Evolutionary conservation across 2,888 invertebrate genomes (phyloP).

Genomic region (Apeira syringaria): DNA sequence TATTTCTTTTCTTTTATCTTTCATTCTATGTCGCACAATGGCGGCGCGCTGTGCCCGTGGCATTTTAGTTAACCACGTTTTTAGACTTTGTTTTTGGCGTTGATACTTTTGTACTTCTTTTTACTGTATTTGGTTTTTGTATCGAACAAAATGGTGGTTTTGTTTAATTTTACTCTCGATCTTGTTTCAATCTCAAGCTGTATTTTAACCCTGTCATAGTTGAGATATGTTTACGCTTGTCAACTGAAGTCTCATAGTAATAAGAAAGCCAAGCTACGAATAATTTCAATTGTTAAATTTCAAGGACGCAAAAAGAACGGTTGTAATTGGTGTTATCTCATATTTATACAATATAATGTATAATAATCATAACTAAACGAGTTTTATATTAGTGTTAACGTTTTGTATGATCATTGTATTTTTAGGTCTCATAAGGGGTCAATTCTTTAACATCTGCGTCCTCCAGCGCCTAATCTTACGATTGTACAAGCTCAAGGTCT

Average conservation of each 20-base stretch:
- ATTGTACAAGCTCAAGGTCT: slow-evolving; percentile 72
- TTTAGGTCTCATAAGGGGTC: slow-evolving; percentile 43
- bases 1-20: slow-evolving; percentile 58
- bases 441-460: slow-evolving; percentile 48
- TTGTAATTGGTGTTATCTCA: slow-evolving; percentile 11
- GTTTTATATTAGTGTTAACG: slow-evolving; percentile 31
- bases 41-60: slow-evolving; percentile 67
- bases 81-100: slow-evolving; percentile 60
- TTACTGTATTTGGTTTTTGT: slow-evolving; percentile 32
- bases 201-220: too few relatives aligned
- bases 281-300: slow-evolving; percentile 2
- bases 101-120: slow-evolving; percentile 43
- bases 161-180: slow-evolving; percentile 21
- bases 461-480: slow-evolving; percentile 62
- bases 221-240: too few relatives aligned
- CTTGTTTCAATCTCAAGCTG: slow-evolving; percentile 9
- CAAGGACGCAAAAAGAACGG: slow-evolving; percentile 7
- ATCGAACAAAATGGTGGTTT: slow-evolving; percentile 25
- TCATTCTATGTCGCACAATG: slow-evolving; percentile 70
- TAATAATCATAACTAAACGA: slow-evolving; percentile 23
- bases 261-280: too few relatives aligned
- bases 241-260: too few relatives aligned
- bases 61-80: slow-evolving; percentile 73
- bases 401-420: slow-evolving; percentile 32
- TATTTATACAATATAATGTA: slow-evolving; percentile 18